A percentile compares a stretch with the other conserved stretches of the same genome.
Evolutionary conservation across 2,888 invertebrate genomes (phyloP).

Genomic region (Chymomyza caudatula): DNA sequence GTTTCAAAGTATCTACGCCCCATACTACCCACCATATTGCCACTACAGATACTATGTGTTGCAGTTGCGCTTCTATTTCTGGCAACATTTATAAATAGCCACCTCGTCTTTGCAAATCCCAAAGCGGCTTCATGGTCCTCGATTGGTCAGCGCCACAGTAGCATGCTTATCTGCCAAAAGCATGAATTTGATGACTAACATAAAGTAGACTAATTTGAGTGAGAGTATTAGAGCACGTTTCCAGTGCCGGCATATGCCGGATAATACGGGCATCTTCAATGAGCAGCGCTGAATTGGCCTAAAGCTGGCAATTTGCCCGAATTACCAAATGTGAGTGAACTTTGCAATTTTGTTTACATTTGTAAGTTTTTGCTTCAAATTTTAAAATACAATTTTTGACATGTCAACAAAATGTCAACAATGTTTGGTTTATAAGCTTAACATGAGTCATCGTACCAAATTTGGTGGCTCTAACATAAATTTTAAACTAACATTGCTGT

Average conservation of each 20-base stretch:
- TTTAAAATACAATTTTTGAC: not conserved
- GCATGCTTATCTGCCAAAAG: not conserved
- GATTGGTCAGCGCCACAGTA: not conserved
- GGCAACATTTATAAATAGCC: not conserved
- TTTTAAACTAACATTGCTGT: no score
- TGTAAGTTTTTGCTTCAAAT: not conserved
- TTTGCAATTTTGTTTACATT: not conserved
- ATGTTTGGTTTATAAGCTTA: no score
- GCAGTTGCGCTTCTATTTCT: not conserved
- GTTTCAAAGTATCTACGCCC: not conserved
- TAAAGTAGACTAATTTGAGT: slow-evolving; percentile 25
- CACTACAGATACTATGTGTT: not conserved
- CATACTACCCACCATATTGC: not conserved
- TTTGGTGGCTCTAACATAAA: no score
- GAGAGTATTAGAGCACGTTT: slow-evolving; percentile 15
- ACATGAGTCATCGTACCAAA: no score
- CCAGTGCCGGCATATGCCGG: slow-evolving; percentile 26
- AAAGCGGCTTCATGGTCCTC: not conserved
- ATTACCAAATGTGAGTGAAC: not conserved
- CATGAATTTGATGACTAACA: slow-evolving; percentile 23
- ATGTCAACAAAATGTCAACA: not conserved
- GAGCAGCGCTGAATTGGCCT: not conserved
- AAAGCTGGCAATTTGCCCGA: not conserved
- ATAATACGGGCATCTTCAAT: not conserved
- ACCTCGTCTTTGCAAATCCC: not conserved